Conservation (phyloP, 1,140 invertebrate species). For the Scaptomyza pallida region DNA sequence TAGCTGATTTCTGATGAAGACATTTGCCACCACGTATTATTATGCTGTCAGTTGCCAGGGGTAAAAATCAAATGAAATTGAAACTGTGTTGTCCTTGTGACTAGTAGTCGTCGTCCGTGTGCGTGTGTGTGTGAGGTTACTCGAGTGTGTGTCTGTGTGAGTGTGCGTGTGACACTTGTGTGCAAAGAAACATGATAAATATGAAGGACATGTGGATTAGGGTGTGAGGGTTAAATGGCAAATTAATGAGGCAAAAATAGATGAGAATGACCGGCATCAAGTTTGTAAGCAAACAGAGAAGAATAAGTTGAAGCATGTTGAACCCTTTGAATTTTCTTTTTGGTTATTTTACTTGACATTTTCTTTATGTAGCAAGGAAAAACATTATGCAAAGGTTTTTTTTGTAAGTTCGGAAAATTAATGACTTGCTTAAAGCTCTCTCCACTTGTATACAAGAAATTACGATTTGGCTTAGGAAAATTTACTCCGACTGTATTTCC, state of each 20-base stretch:
- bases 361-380: no score
- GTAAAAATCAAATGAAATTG: slow-evolving; percentile 32
- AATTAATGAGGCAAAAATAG: slow-evolving; percentile 42
- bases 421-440: no score
- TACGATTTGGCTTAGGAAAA: no score
- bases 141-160: not conserved
- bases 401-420: no score
- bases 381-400: no score
- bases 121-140: not conserved
- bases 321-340: no score
- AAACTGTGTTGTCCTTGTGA: slow-evolving; percentile 18
- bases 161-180: slow-evolving; percentile 1
- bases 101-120: not conserved
- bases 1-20: slow-evolving; percentile 60
- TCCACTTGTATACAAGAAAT: no score
- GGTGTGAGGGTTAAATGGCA: slow-evolving; percentile 13
- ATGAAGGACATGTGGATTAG: slow-evolving; percentile 9
- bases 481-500: no score
- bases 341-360: no score
- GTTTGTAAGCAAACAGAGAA: not conserved
- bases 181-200: slow-evolving; percentile 30
- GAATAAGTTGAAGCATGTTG: not conserved
- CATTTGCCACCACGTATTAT: slow-evolving; percentile 39
- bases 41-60: slow-evolving; percentile 25
- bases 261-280: slow-evolving; percentile 9